phyloP scores from a whole-genome alignment of 2,888 invertebrate species.

The Drosophila gaucha region DNA sequence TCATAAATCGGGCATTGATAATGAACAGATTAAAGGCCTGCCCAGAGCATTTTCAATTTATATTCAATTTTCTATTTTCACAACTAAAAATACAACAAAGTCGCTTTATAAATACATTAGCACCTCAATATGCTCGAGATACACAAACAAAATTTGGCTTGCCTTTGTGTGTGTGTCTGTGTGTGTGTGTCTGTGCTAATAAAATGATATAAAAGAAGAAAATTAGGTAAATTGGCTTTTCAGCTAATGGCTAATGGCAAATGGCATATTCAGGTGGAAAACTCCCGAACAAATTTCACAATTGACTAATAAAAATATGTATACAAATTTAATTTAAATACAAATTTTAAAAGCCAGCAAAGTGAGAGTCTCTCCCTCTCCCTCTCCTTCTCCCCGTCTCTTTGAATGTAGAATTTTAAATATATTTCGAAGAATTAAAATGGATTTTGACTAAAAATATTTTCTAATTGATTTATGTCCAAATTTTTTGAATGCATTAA shows the following conservation, averaged over 20 bases:
- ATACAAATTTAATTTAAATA: conserved; percentile 47
- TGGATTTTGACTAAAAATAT: neutral
- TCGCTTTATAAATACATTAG: conserved; percentile 79
- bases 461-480: neutral
- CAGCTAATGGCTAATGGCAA: conserved; percentile 15
- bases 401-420: neutral
- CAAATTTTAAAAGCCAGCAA: conserved; percentile 31
- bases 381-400: too few relatives aligned
- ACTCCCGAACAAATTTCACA: conserved; percentile 6
- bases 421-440: neutral
- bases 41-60: conserved; percentile 35
- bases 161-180: too few relatives aligned
- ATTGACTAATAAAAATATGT: conserved; percentile 36
- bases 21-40: conserved; percentile 71
- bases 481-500: neutral
- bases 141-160: conserved; percentile 7
- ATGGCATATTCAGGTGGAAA: conserved; percentile 24
- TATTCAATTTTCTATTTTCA: conserved; percentile 22
- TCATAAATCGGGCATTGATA: conserved; percentile 74
- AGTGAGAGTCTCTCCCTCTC: neutral
- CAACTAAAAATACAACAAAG: conserved; percentile 68
- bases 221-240: conserved; percentile 22
- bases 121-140: conserved; percentile 60
- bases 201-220: conserved; percentile 39
- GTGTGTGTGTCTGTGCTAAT: conserved; percentile 21